Evolutionary conservation across 2,113 vertebrate species (phyloP).

Genomic region (Scomber japonicus): DNA sequence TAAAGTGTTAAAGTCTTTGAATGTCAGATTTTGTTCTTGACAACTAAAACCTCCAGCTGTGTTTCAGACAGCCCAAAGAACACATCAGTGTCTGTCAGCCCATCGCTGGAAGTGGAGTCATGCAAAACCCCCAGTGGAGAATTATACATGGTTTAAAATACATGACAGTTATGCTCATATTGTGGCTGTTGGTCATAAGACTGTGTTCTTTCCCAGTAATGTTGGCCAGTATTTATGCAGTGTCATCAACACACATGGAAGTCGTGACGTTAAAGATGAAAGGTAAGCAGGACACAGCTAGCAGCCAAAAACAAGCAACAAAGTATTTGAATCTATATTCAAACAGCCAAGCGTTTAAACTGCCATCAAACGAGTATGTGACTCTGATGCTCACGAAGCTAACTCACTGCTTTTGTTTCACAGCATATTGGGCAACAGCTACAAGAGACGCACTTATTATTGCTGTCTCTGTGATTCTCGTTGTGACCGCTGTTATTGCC

Average conservation of each 20-base stretch:
- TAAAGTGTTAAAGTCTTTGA: background rate
- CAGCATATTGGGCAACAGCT: slow-evolving; percentile 25
- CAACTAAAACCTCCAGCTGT: background rate
- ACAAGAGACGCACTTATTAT: background rate
- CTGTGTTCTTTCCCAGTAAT: background rate
- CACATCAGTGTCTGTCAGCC: slow-evolving; percentile 36
- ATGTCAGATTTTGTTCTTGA: background rate
- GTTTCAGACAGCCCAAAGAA: slow-evolving; percentile 62
- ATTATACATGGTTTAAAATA: slow-evolving; percentile 55
- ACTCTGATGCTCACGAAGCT: too few species aligned
- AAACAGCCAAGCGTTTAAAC: too few species aligned
- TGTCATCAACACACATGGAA: slow-evolving; percentile 45
- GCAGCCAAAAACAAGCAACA: too few species aligned
- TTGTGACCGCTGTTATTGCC: background rate
- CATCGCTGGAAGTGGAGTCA: slow-evolving; percentile 34
- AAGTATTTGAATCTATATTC: too few species aligned
- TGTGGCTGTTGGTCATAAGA: background rate
- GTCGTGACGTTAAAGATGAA: slow-evolving; percentile 10
- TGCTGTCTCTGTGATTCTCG: slow-evolving; percentile 15
- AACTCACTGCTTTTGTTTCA: slow-evolving; percentile 3
- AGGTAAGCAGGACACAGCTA: slow-evolving; percentile 6
- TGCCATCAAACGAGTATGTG: too few species aligned
- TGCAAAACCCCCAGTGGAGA: slow-evolving; percentile 56
- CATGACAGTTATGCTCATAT: background rate
- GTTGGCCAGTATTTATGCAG: slow-evolving; percentile 41